Evolutionary conservation across 2,797 vertebrate genomes (phyloP).

Genomic region (Rhadinocentrus ornatus): DNA sequence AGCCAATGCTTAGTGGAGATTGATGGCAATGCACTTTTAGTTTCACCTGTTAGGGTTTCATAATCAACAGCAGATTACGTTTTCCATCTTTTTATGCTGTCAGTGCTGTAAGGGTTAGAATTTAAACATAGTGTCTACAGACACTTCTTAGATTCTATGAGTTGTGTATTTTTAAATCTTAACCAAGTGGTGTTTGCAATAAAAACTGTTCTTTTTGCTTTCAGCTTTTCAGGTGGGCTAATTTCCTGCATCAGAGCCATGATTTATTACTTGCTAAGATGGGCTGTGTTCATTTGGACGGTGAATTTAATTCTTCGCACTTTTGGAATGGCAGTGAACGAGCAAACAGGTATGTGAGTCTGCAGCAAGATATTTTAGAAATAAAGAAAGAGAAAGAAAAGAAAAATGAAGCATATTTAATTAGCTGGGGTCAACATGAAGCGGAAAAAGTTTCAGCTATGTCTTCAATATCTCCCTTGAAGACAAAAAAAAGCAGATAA

Average conservation of each 20-base stretch:
- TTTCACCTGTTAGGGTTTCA: not conserved
- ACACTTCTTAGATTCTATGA: not conserved
- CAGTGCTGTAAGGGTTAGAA: not conserved
- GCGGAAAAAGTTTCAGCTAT: not conserved
- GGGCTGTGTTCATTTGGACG: slow-evolving; percentile 86
- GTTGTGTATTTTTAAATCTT: slow-evolving; percentile 2
- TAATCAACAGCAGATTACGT: not conserved
- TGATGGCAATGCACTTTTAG: not conserved
- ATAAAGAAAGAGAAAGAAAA: not conserved
- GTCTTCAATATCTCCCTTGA: not conserved
- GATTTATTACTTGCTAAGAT: slow-evolving; percentile 83
- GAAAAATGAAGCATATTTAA: not conserved
- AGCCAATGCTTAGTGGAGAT: not conserved
- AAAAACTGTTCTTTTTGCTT: slow-evolving; percentile 61
- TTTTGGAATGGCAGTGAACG: slow-evolving; percentile 85
- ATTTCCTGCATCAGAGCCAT: slow-evolving; percentile 85
- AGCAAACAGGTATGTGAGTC: slow-evolving; percentile 87
- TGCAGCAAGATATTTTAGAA: not conserved
- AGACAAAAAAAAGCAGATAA: slow-evolving; percentile 2
- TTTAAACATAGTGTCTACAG: not conserved
- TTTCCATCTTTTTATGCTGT: not conserved
- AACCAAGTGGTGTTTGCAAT: slow-evolving; percentile 30
- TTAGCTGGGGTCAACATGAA: not conserved
- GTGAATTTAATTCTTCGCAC: slow-evolving; percentile 80
- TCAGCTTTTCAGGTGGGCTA: slow-evolving; percentile 79